Percentiles rank a stretch among this genome's conserved stretches.
Evolutionary conservation across 2,888 invertebrate genomes (phyloP).

Genomic region (Deroplatys truncata): DNA sequence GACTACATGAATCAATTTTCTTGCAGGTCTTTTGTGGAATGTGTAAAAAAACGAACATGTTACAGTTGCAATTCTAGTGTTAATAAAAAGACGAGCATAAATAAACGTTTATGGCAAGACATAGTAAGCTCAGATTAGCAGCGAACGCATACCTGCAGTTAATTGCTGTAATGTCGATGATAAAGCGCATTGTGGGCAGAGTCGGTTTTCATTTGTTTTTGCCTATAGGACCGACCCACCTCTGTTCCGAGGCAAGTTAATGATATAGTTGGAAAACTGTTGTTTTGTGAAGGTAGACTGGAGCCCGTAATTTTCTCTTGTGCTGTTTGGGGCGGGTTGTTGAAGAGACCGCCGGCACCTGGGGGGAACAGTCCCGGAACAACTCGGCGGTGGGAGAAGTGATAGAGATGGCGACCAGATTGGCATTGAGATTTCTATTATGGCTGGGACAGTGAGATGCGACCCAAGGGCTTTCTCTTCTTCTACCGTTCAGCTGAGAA

Average conservation of each 20-base stretch:
- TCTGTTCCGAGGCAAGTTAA: background rate
- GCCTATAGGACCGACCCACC: background rate
- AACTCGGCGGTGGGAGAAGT: background rate
- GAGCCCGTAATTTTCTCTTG: background rate
- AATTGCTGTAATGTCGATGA: background rate
- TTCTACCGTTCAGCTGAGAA: background rate
- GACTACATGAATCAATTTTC: too few relatives aligned
- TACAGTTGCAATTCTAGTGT: background rate
- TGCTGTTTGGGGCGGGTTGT: background rate
- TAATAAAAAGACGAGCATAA: background rate
- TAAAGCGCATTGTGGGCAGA: background rate
- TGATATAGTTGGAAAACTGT: background rate
- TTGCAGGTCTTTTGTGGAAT: too few relatives aligned
- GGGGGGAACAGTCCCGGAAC: background rate
- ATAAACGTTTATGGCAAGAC: background rate
- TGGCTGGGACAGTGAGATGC: background rate
- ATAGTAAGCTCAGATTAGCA: background rate
- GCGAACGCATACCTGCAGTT: background rate
- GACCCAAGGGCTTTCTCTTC: background rate
- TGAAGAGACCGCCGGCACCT: background rate
- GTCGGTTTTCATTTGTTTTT: background rate
- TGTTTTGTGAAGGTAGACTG: background rate
- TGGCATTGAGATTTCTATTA: constrained; percentile 11
- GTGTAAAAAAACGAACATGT: too few relatives aligned
- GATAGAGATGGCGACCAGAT: background rate